phyloP scores from a whole-genome alignment of 2,797 vertebrate genomes.

The Cygnus olor region DNA sequence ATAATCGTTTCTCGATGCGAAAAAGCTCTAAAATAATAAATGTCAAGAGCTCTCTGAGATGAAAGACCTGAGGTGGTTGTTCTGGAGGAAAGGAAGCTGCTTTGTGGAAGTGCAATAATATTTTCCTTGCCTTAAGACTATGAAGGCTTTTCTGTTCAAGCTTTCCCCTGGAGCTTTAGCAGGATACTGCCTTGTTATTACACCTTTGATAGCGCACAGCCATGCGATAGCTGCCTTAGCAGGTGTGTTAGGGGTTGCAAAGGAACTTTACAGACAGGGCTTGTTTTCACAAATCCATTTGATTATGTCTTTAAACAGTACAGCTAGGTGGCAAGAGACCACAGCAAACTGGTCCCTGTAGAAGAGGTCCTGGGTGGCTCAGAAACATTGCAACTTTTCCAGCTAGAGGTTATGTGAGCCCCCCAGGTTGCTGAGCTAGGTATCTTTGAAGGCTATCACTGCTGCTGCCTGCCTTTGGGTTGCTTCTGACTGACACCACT shows the following conservation, averaged over 20 bases:
- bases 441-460: fast-evolving
- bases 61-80: conserved; percentile 63
- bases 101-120: conserved; percentile 71
- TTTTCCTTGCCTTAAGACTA: conserved; percentile 67
- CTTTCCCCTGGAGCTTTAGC: conserved; percentile 67
- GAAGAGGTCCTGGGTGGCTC: background rate
- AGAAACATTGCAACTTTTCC: background rate
- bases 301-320: conserved; percentile 46
- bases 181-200: conserved; percentile 62
- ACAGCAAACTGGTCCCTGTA: background rate
- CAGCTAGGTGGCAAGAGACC: conserved; percentile 33
- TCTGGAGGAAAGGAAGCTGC: conserved; percentile 65
- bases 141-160: conserved; percentile 71
- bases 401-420: background rate
- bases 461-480: background rate
- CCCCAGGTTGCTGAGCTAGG: background rate
- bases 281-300: conserved; percentile 50
- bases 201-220: conserved; percentile 56
- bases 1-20: background rate
- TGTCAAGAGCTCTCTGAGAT: conserved; percentile 28
- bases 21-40: conserved; percentile 71
- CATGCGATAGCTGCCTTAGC: conserved; percentile 17
- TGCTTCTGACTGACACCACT: background rate
- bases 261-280: conserved; percentile 31
- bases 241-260: conserved; percentile 51